phyloP scores from a whole-genome alignment of 1,140 invertebrate genomes.

The Drosophila obscura region DNA sequence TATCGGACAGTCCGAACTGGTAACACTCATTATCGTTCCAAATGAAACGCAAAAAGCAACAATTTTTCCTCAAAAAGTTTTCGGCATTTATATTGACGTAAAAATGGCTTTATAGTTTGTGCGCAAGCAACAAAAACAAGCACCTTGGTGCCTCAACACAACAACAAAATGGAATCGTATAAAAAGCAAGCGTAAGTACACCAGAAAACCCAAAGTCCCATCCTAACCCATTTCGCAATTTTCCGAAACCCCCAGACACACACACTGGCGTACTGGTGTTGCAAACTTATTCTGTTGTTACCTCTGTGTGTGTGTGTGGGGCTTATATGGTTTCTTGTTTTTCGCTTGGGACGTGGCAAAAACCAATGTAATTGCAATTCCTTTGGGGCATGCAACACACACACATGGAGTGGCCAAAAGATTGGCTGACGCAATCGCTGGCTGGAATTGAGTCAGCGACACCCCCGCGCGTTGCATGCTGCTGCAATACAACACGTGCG shows the following conservation, averaged over 20 bases:
- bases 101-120: constrained; percentile 82
- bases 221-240: constrained; percentile 58
- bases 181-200: constrained; percentile 69
- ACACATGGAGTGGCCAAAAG: constrained; percentile 25
- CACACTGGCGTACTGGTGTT: constrained; percentile 24
- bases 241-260: background rate
- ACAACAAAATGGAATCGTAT: constrained; percentile 75
- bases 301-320: constrained; percentile 10
- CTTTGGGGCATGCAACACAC: constrained; percentile 57
- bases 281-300: constrained; percentile 15
- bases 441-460: constrained; percentile 36
- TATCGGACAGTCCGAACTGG: background rate
- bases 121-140: constrained; percentile 70
- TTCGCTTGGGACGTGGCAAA: constrained; percentile 63
- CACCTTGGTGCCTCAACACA: constrained; percentile 74
- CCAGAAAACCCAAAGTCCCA: background rate
- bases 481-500: constrained; percentile 35
- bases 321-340: constrained; percentile 31
- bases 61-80: constrained; percentile 61
- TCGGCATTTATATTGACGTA: constrained; percentile 81
- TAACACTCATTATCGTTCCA: constrained; percentile 60
- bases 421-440: constrained; percentile 71
- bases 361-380: background rate
- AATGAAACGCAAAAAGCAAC: constrained; percentile 82
- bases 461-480: constrained; percentile 27